A percentile compares a stretch with the other conserved stretches of the same genome.
Evolutionary conservation across 2,888 invertebrate species (phyloP).

Genomic region (Seira musarum): DNA sequence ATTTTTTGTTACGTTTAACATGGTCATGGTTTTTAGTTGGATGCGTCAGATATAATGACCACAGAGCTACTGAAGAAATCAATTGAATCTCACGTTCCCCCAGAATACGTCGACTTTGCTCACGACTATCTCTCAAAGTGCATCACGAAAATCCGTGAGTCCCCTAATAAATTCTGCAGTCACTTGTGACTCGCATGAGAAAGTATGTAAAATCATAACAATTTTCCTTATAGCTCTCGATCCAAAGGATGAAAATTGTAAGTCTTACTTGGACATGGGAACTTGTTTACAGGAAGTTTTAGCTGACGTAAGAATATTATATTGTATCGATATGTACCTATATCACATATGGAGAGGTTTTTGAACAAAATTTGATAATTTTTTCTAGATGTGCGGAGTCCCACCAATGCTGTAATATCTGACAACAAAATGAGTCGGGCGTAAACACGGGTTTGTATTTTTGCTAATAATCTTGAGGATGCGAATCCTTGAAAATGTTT

Average conservation of each 20-base stretch:
- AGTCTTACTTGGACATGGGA: conserved; percentile 53
- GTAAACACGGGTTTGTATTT: too few relatives aligned
- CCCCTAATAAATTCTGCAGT: not conserved
- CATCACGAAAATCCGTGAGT: conserved; percentile 41
- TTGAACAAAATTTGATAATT: not conserved
- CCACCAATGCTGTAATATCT: conserved; percentile 32
- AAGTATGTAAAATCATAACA: not conserved
- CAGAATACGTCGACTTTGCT: conserved; percentile 28
- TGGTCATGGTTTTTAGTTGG: conserved; percentile 49
- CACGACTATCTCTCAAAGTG: conserved; percentile 53
- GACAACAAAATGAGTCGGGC: too few relatives aligned
- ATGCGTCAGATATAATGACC: conserved; percentile 46
- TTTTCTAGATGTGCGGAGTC: conserved; percentile 33
- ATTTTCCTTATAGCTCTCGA: conserved; percentile 39
- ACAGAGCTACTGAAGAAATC: conserved; percentile 41
- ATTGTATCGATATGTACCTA: too few relatives aligned
- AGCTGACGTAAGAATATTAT: conserved; percentile 53
- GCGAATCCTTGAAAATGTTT: too few relatives aligned
- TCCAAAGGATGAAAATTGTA: conserved; percentile 59
- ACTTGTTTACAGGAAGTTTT: conserved; percentile 58
- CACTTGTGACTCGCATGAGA: not conserved
- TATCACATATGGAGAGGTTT: conserved; percentile 16
- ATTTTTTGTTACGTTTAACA: not conserved
- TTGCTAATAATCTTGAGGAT: too few relatives aligned
- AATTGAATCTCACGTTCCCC: conserved; percentile 51